Conservation (phyloP, 2,797 vertebrate genomes). For the Trachurus trachurus region DNA sequence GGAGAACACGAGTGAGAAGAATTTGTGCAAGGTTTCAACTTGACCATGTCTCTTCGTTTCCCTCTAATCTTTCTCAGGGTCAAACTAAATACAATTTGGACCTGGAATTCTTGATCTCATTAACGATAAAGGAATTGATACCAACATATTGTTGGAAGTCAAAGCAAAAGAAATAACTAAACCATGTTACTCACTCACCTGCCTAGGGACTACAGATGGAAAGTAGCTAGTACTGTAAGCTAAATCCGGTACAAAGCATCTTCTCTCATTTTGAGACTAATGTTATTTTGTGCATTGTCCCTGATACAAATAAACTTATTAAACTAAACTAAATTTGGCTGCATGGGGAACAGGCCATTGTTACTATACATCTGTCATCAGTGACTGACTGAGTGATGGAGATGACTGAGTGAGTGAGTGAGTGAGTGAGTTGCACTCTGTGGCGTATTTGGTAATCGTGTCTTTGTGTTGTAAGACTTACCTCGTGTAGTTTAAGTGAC, state of each 20-base stretch:
- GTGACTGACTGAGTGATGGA: no score
- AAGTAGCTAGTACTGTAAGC: no score
- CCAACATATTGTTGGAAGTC: not conserved
- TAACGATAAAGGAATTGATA: not conserved
- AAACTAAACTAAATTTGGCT: no score
- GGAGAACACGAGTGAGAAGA: not conserved
- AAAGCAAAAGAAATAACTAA: not conserved
- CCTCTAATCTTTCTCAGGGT: not conserved
- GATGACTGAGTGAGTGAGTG: no score
- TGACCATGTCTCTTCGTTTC: not conserved
- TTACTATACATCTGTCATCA: no score
- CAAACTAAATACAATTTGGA: not conserved
- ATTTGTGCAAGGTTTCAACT: not conserved
- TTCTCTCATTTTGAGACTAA: no score
- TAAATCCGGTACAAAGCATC: no score
- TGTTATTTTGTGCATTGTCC: no score
- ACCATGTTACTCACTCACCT: not conserved
- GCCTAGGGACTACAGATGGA: no score
- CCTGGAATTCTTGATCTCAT: not conserved
- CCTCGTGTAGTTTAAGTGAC: slow-evolving; percentile 93
- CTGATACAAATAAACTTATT: no score
- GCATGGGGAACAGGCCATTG: no score
- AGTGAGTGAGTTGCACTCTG: not conserved
- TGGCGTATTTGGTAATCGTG: slow-evolving; percentile 20
- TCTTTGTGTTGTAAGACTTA: slow-evolving; percentile 50